phyloP scores from a whole-genome alignment of 2,888 invertebrate genomes.

The Drosophila greeni region DNA sequence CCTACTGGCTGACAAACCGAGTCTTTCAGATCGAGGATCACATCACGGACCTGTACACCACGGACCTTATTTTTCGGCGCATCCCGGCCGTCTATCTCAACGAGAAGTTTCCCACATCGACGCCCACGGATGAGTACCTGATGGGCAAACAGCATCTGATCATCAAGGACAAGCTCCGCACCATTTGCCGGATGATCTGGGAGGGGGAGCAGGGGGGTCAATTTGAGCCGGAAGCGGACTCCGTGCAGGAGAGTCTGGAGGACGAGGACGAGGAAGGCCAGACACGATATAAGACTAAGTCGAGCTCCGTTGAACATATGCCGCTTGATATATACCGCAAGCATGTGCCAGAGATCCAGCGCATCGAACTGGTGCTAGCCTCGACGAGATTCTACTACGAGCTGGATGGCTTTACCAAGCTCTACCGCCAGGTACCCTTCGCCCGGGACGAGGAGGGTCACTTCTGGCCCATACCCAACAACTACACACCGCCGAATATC shows the following conservation, averaged over 20 bases:
- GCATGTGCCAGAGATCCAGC: constrained; percentile 70
- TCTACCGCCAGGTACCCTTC: constrained; percentile 56
- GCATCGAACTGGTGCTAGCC: constrained; percentile 69
- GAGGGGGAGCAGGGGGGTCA: constrained; percentile 1
- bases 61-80: constrained; percentile 52
- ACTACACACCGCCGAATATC: constrained; percentile 66
- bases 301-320: not conserved
- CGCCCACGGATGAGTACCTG: constrained; percentile 64
- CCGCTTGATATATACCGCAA: constrained; percentile 53
- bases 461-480: constrained; percentile 73
- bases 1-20: constrained; percentile 60
- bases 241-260: not conserved
- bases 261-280: not conserved
- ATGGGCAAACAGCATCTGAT: constrained; percentile 71
- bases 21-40: constrained; percentile 71
- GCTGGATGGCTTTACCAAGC: constrained; percentile 50
- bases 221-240: not conserved
- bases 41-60: constrained; percentile 63
- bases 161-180: constrained; percentile 61
- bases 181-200: constrained; percentile 43
- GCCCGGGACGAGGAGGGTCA: constrained; percentile 63
- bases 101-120: constrained; percentile 72
- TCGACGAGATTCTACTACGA: constrained; percentile 65
- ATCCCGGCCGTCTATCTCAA: constrained; percentile 64
- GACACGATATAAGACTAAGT: not conserved